phyloP scores from a whole-genome alignment of 2,113 vertebrate genomes.

The Pagrus major region DNA sequence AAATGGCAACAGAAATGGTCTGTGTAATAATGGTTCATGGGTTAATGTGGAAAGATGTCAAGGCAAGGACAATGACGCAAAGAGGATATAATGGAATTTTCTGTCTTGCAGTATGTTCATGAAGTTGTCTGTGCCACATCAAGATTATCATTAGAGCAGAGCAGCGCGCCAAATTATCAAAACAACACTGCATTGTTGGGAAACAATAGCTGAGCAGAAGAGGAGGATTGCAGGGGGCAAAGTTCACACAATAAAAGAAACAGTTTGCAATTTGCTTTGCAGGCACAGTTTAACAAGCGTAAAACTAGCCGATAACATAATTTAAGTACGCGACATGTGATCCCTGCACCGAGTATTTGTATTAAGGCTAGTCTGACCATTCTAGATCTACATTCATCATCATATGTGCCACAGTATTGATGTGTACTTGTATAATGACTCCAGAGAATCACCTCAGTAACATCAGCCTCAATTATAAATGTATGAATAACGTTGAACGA shows the following conservation, averaged over 20 bases:
- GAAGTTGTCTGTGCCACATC: not conserved
- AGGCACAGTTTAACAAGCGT: constrained; percentile 27
- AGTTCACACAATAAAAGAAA: constrained; percentile 50
- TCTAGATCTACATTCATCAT: not conserved
- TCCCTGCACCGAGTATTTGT: not conserved
- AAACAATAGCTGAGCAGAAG: constrained; percentile 51
- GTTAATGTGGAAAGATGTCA: constrained; percentile 37
- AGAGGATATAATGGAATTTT: not conserved
- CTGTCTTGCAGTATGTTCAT: constrained; percentile 18
- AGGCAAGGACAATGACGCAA: constrained; percentile 32
- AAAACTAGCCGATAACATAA: not conserved
- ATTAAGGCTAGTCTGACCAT: not conserved
- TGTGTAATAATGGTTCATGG: constrained; percentile 45
- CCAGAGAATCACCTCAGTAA: not conserved
- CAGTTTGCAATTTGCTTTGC: constrained; percentile 19
- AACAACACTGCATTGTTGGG: constrained; percentile 63
- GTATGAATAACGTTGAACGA: not conserved
- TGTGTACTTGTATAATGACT: no score
- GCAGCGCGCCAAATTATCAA: constrained; percentile 7
- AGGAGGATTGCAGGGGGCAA: constrained; percentile 58
- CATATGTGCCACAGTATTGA: no score
- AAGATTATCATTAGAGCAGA: constrained; percentile 4
- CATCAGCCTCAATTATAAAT: not conserved
- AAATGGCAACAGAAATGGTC: constrained; percentile 66
- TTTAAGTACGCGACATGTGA: not conserved